phyloP scores from a whole-genome alignment of 2,113 vertebrate species.

The Marmota flaviventris region DNA sequence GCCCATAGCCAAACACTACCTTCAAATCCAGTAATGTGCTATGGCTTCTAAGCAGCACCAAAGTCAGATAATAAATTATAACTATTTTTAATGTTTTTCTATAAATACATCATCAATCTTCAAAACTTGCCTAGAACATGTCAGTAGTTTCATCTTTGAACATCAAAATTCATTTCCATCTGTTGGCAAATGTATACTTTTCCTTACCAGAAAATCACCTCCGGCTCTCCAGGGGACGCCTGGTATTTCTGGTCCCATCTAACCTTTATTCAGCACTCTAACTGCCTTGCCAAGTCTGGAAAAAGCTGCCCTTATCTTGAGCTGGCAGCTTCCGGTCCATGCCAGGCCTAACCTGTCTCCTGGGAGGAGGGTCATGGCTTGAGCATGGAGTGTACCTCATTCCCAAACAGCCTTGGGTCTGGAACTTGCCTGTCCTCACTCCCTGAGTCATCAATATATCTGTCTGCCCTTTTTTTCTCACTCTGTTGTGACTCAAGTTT shows the following conservation, averaged over 20 bases:
- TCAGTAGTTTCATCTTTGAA: not conserved
- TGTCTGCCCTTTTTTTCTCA: not conserved
- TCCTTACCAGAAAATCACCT: not conserved
- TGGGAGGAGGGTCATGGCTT: not conserved
- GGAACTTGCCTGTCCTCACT: not conserved
- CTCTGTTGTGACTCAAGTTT: slow-evolving; percentile 39
- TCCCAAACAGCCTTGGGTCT: not conserved
- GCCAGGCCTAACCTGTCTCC: not conserved
- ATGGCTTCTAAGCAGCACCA: not conserved
- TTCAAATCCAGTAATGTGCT: not conserved
- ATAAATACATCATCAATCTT: not conserved
- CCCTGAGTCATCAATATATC: slow-evolving; percentile 3
- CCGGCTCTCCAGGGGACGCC: not conserved
- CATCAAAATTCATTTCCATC: not conserved
- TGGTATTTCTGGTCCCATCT: rapidly evolving
- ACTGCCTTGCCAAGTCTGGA: not conserved
- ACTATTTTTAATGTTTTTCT: not conserved
- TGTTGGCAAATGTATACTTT: not conserved
- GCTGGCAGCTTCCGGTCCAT: not conserved
- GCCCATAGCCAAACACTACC: not conserved
- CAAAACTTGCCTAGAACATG: not conserved
- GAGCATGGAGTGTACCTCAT: not conserved
- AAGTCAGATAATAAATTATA: not conserved
- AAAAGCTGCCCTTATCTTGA: not conserved
- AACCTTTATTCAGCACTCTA: rapidly evolving